phyloP scores from a whole-genome alignment of 2,797 vertebrate genomes.

The Meda fulgida region DNA sequence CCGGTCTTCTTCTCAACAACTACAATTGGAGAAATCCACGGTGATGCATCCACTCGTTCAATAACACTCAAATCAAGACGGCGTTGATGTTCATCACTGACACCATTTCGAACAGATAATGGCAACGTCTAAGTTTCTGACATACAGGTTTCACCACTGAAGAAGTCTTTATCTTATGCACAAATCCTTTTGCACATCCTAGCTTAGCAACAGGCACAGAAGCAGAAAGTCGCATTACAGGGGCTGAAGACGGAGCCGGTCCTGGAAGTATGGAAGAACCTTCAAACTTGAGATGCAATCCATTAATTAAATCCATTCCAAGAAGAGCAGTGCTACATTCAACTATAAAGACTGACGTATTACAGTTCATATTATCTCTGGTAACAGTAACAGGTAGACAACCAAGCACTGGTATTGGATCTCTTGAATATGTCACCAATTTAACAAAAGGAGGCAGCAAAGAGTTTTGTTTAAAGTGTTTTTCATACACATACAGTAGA shows the following conservation, averaged over 20 bases:
- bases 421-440: background rate
- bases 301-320: background rate
- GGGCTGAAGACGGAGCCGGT: background rate
- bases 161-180: background rate
- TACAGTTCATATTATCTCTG: background rate
- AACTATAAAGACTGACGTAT: background rate
- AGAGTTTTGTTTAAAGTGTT: background rate
- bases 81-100: background rate
- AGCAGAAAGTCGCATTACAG: background rate
- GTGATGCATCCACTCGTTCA: background rate
- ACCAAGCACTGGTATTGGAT: background rate
- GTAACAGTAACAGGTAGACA: background rate
- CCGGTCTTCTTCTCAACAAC: background rate
- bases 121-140: background rate
- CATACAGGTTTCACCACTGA: background rate
- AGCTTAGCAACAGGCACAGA: background rate
- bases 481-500: too few species aligned
- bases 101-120: background rate
- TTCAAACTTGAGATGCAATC: background rate
- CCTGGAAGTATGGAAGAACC: background rate
- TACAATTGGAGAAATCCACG: background rate
- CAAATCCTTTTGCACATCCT: background rate
- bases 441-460: background rate
- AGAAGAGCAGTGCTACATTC: background rate
- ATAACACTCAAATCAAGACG: background rate